phyloP scores from a whole-genome alignment of 2,888 invertebrate genomes.

The Diarsia dahlii region DNA sequence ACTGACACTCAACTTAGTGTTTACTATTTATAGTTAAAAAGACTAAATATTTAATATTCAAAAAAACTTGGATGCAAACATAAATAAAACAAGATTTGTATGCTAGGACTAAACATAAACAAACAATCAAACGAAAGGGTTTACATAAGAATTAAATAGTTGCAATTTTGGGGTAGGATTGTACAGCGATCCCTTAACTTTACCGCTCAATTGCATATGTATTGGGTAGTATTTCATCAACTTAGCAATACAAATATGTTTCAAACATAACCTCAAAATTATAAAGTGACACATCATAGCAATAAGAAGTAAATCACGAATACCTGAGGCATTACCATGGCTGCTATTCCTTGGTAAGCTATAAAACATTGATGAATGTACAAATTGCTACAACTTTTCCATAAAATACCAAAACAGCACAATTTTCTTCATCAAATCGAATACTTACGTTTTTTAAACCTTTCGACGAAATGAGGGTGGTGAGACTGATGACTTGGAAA shows the following conservation, averaged over 20 bases:
- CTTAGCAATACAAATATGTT: conserved; percentile 17
- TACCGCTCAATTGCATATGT: conserved; percentile 12
- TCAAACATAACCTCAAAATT: conserved; percentile 74
- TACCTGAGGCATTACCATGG: conserved; percentile 83
- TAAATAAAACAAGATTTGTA: not conserved
- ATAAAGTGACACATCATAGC: conserved; percentile 70
- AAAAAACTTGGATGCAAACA: conserved; percentile 1
- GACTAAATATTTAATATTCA: not conserved
- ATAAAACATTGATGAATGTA: conserved; percentile 68
- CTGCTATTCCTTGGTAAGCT: conserved; percentile 81
- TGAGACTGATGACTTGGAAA: not conserved
- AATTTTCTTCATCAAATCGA: not conserved
- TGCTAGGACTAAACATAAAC: conserved; percentile 26
- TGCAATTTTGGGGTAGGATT: conserved; percentile 2
- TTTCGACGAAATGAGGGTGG: not conserved
- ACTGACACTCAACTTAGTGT: not conserved
- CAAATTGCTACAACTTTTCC: conserved; percentile 1
- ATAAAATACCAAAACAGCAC: conserved; percentile 1
- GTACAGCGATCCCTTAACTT: conserved; percentile 11
- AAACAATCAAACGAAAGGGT: conserved; percentile 16
- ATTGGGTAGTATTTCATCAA: conserved; percentile 35
- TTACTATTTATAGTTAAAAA: not conserved
- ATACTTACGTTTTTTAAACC: conserved; percentile 44
- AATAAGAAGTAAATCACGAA: conserved; percentile 58
- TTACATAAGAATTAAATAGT: not conserved